Evolutionary conservation across 2,888 invertebrate genomes (phyloP), one percentile per base, ranked within the genome.

Genomic region (Caenorhabditis sp.): DNA sequence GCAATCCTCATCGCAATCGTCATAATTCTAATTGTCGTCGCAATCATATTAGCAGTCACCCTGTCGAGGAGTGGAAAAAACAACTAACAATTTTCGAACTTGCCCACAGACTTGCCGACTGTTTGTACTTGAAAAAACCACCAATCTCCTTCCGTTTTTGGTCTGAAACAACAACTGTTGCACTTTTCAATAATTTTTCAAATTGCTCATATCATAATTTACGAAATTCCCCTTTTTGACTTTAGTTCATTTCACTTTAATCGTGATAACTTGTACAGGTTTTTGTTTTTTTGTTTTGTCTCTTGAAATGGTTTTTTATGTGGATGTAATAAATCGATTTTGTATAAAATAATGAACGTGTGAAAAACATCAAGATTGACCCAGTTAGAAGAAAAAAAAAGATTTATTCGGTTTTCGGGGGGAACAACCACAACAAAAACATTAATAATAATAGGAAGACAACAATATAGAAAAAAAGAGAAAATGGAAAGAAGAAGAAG

Each of bases 41-140:
- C 83, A 27, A 83, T 83, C 43, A 77, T 83, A 49, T 69, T 83
- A 19, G 83, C 81, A 6, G 77, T 83, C 17, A 77, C 77, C 26
- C 62, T 83, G 12, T 79, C 81, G 17, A 75, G 82, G 55, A 63
- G 67, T 36, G 76, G 70, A 17, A 68, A 68, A 36, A 66, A 67
- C 19, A 23, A 43, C 43, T 43, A 43, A 14, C 43, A 43, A 43
- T 12, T 14, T 17, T 17, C 2, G 2, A 43, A 43, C 12, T 17
- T 43, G 43, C 43, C 43, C 14, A 43, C 14, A 19, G 51, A 51
- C 21, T 51, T 23, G 23, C 23, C 51, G 19, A 21, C 50, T 31
- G 4, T 31, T 31, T 31, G 21, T 21, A 51, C 21, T 21, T 21
- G 8, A 51, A 23, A 51, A 17, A 23, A 21, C 6, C 4, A 4